Conservation (phyloP, 2,797 vertebrate species). For the Sebastes itinus region DNA sequence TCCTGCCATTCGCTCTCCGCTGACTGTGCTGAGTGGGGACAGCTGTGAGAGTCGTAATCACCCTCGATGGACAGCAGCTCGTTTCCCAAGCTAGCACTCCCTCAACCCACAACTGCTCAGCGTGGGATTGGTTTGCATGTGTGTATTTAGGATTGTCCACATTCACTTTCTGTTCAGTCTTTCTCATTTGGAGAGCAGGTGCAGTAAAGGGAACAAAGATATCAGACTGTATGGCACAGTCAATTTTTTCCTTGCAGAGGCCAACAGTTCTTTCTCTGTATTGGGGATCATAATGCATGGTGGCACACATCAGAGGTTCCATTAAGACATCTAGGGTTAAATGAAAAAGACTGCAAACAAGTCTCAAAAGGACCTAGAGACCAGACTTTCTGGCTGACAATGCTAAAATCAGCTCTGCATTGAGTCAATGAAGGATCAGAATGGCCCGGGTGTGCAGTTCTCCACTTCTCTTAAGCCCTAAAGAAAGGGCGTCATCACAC, state of each 20-base stretch:
- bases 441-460: background rate
- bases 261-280: too few species aligned
- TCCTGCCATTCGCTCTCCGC: conserved; percentile 27
- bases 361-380: background rate
- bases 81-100: conserved; percentile 21
- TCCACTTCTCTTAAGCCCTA: background rate
- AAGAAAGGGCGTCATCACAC: background rate
- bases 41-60: conserved; percentile 67
- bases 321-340: too few species aligned
- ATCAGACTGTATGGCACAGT: background rate
- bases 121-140: background rate
- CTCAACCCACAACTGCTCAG: conserved; percentile 24
- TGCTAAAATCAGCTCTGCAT: background rate
- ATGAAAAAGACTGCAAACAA: too few species aligned
- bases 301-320: too few species aligned
- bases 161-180: background rate
- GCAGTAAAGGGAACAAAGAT: background rate
- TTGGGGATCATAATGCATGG: too few species aligned
- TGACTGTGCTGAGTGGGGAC: conserved; percentile 55
- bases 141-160: background rate
- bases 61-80: conserved; percentile 10
- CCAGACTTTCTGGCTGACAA: background rate
- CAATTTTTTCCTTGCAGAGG: background rate
- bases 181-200: background rate
- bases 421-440: background rate